Percentiles rank a stretch among this genome's conserved stretches.
These are phyloP conservation scores for Alsophila aescularia DNA, from an alignment of 2,888 invertebrate species.

Conservation along the genomic window DNA sequence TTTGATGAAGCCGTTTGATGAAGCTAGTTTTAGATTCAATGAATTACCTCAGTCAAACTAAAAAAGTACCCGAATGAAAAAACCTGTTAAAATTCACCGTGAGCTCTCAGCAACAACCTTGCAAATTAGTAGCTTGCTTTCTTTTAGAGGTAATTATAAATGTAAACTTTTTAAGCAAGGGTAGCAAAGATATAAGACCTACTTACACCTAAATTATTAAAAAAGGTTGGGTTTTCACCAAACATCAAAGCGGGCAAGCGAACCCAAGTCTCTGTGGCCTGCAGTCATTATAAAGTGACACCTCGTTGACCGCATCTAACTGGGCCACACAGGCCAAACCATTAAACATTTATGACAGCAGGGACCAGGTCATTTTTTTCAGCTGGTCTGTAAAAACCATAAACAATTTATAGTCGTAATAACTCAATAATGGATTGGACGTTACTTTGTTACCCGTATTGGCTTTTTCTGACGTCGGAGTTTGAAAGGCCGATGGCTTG, in stretches of 20 bases:
- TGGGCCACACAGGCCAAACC: slow-evolving; percentile 9
- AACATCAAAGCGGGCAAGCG: neutral
- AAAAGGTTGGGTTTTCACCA: neutral
- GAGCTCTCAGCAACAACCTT: too few relatives aligned
- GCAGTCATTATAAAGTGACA: neutral
- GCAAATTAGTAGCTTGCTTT: too few relatives aligned
- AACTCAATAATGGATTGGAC: slow-evolving; percentile 31
- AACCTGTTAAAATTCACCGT: too few relatives aligned
- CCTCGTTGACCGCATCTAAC: slow-evolving; percentile 12
- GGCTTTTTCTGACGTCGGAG: slow-evolving; percentile 9
- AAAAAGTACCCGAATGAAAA: too few relatives aligned
- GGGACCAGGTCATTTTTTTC: slow-evolving; percentile 23
- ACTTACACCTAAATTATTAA: too few relatives aligned
- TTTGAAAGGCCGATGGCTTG: neutral
- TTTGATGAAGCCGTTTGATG: too few relatives aligned
- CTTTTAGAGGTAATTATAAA: too few relatives aligned
- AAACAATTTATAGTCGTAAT: slow-evolving; percentile 23
- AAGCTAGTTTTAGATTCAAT: too few relatives aligned
- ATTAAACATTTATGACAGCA: slow-evolving; percentile 20
- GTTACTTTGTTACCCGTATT: slow-evolving; percentile 12
- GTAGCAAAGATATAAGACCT: too few relatives aligned
- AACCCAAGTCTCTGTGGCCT: neutral
- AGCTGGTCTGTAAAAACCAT: slow-evolving; percentile 13
- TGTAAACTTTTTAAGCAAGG: too few relatives aligned
- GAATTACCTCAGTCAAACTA: too few relatives aligned